Percentiles rank a stretch among this genome's conserved stretches.
These are phyloP conservation scores for Phocoena sinus DNA, from an alignment of 2,113 vertebrate species.

Conservation along the genomic window DNA sequence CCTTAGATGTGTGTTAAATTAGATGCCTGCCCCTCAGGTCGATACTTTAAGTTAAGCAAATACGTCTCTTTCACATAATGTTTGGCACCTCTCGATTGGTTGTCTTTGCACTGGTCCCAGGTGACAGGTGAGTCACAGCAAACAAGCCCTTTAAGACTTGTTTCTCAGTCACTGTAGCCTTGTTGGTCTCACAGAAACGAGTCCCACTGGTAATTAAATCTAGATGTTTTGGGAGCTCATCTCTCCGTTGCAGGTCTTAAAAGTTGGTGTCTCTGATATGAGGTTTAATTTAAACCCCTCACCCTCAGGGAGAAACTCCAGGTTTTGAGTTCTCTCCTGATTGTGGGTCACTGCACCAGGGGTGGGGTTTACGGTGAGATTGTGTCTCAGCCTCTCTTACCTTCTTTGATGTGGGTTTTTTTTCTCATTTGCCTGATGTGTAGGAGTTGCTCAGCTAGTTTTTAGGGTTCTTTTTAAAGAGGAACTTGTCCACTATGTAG, in stretches of 20 bases:
- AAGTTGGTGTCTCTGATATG: not conserved
- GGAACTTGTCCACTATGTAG: not conserved
- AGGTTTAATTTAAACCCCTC: not conserved
- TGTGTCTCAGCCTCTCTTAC: not conserved
- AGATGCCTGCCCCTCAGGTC: not conserved
- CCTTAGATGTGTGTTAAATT: not conserved
- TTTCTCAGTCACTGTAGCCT: not conserved
- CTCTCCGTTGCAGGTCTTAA: not conserved
- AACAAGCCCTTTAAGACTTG: not conserved
- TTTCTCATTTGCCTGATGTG: not conserved
- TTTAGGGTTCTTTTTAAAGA: not conserved
- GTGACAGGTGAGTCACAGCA: not conserved
- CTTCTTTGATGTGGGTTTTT: not conserved
- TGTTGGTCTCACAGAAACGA: not conserved
- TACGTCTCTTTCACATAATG: not conserved
- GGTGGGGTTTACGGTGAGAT: not conserved
- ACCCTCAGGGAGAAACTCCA: not conserved
- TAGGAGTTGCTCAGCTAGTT: not conserved
- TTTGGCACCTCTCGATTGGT: not conserved
- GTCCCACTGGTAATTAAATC: not conserved
- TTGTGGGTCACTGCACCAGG: not conserved
- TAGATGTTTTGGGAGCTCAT: not conserved
- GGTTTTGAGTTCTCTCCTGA: not conserved
- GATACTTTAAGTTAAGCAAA: not conserved
- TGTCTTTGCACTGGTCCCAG: not conserved